These are phyloP conservation scores for Proteles cristata DNA, from an alignment of 2,113 vertebrate genomes.

Conservation along the genomic window DNA sequence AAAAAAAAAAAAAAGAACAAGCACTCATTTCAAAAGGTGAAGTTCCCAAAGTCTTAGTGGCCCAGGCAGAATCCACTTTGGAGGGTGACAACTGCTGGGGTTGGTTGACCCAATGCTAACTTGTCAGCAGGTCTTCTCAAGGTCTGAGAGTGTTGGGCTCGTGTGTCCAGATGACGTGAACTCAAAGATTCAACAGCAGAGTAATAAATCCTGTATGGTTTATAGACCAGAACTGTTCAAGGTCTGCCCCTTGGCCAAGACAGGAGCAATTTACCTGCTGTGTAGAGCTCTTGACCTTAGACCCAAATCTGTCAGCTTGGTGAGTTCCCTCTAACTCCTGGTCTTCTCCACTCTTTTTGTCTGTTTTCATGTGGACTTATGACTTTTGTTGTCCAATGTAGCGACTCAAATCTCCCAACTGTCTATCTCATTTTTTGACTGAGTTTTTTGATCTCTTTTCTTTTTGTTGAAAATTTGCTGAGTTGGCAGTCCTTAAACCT, in stretches of 20 bases:
- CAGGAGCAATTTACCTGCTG: not conserved
- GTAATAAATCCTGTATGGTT: not conserved
- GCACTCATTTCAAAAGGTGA: not conserved
- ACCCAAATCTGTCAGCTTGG: not conserved
- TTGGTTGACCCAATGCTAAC: not conserved
- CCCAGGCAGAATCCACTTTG: not conserved
- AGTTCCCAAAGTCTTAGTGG: not conserved
- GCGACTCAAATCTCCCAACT: not conserved
- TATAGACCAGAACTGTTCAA: not conserved
- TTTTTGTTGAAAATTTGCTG: not conserved
- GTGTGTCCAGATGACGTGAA: not conserved
- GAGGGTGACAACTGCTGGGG: not conserved
- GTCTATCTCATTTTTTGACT: not conserved
- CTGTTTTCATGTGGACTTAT: not conserved
- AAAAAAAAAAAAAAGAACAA: not conserved
- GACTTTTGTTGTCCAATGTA: not conserved
- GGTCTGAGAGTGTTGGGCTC: not conserved
- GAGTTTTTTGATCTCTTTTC: not conserved
- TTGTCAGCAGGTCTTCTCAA: not conserved
- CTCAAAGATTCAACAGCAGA: not conserved
- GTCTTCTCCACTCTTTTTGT: not conserved
- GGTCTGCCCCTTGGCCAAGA: not conserved
- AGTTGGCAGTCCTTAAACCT: not conserved
- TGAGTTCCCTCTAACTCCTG: not conserved
- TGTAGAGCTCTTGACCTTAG: not conserved